phyloP scores from a whole-genome alignment of 2,888 invertebrate species.

The Spisula subtruncata region DNA sequence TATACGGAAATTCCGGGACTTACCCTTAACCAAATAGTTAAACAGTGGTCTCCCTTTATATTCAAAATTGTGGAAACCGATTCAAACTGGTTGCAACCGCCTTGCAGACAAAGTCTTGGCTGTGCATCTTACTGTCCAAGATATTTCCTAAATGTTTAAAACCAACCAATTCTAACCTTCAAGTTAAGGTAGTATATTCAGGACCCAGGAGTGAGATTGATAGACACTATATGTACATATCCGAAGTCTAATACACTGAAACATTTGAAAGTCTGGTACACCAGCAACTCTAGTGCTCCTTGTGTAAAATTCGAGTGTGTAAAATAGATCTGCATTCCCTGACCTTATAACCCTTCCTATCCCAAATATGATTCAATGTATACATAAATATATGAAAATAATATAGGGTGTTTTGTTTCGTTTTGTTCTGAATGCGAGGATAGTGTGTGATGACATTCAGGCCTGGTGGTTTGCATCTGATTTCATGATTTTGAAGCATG shows the following conservation, averaged over 20 bases:
- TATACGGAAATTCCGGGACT: no score
- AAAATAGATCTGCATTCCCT: not conserved
- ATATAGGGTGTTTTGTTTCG: not conserved
- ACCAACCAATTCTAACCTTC: no score
- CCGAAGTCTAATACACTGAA: not conserved
- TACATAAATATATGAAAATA: not conserved
- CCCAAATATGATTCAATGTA: not conserved
- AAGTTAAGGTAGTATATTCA: no score
- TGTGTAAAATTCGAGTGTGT: not conserved
- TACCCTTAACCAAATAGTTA: no score
- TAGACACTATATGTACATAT: not conserved
- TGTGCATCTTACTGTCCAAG: no score
- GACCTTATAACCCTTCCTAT: not conserved
- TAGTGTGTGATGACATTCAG: not conserved
- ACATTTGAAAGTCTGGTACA: slow-evolving; percentile 45
- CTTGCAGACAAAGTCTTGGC: no score
- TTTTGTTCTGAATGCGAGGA: not conserved
- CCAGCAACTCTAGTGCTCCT: slow-evolving; percentile 46
- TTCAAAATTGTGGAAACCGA: no score
- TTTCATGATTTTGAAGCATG: no score
- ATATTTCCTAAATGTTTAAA: no score
- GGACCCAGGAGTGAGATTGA: no score
- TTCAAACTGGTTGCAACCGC: no score
- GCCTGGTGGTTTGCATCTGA: no score
- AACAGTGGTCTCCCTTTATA: not conserved